Percentiles rank a stretch among this genome's conserved stretches.
These are phyloP conservation scores for Pollenia amentaria DNA, from an alignment of 2,888 invertebrate species.

Conservation along the genomic window DNA sequence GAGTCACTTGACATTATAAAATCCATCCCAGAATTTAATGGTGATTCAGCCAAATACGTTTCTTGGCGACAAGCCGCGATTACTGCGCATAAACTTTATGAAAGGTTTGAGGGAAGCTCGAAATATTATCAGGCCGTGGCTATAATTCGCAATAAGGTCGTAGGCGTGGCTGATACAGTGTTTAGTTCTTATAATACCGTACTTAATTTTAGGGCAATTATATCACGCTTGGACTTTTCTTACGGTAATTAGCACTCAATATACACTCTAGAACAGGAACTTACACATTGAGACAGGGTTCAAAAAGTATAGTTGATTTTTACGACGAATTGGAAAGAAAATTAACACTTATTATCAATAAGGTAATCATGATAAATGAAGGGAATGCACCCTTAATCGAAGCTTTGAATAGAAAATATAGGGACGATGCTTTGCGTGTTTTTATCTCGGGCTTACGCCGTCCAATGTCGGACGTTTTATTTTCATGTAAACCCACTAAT, in stretches of 20 bases:
- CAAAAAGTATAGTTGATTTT: conserved; percentile 37
- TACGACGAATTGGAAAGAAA: conserved; percentile 49
- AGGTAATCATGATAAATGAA: conserved; percentile 25
- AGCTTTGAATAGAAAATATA: too few species aligned
- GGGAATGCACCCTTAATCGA: background rate
- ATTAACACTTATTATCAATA: conserved; percentile 36
- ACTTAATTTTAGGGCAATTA: conserved; percentile 53
- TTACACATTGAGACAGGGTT: conserved; percentile 44
- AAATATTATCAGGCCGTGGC: too few species aligned
- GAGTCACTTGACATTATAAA: conserved; percentile 4
- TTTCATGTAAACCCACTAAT: conserved; percentile 61
- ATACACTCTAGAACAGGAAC: conserved; percentile 51
- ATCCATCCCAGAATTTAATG: conserved; percentile 8
- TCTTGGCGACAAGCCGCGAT: conserved; percentile 21
- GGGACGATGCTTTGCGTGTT: too few species aligned
- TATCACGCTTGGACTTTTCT: conserved; percentile 45
- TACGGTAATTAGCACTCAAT: conserved; percentile 53
- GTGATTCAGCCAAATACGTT: conserved; percentile 6
- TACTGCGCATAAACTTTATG: conserved; percentile 15
- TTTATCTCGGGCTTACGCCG: too few species aligned
- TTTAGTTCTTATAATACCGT: conserved; percentile 39
- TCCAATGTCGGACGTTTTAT: background rate
- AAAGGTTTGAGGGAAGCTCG: background rate
- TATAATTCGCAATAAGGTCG: conserved; percentile 42
- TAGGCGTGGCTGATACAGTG: conserved; percentile 26